These are phyloP conservation scores for Agrotis puta DNA, from an alignment of 2,888 invertebrate species.

Conservation along the genomic window DNA sequence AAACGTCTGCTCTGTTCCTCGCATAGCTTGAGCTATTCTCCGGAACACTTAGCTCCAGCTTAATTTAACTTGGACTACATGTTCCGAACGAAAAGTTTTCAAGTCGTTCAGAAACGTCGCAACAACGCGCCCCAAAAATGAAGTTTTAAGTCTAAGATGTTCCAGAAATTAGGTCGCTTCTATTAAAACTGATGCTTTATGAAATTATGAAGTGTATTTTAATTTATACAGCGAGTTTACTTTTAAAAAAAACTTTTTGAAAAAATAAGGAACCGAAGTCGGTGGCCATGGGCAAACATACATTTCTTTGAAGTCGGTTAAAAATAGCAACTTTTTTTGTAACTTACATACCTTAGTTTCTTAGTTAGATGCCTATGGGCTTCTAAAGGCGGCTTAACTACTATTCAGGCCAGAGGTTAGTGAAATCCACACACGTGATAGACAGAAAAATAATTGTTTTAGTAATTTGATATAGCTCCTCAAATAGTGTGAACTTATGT, in stretches of 20 bases:
- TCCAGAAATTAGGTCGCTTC: conserved; percentile 24
- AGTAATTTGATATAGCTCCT: not conserved
- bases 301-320: too few relatives aligned
- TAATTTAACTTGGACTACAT: conserved; percentile 34
- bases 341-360: too few relatives aligned
- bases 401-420: too few relatives aligned
- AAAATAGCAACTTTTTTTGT: too few relatives aligned
- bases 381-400: too few relatives aligned
- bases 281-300: too few relatives aligned
- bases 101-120: conserved; percentile 24
- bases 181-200: conserved; percentile 11
- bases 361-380: too few relatives aligned
- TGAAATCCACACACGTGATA: too few relatives aligned
- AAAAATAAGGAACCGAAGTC: too few relatives aligned
- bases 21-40: conserved; percentile 6
- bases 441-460: too few relatives aligned
- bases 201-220: conserved; percentile 5
- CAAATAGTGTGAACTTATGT: not conserved
- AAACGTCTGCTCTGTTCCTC: not conserved
- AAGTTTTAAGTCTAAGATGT: conserved; percentile 10
- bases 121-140: conserved; percentile 29
- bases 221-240: not conserved
- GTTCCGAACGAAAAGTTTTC: conserved; percentile 30
- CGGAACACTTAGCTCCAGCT: conserved; percentile 11
- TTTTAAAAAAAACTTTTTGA: too few relatives aligned